A percentile compares a stretch with the other conserved stretches of the same genome.
Conservation (phyloP, 2,113 vertebrate genomes). For the Hippocampus mohnikei region DNA sequence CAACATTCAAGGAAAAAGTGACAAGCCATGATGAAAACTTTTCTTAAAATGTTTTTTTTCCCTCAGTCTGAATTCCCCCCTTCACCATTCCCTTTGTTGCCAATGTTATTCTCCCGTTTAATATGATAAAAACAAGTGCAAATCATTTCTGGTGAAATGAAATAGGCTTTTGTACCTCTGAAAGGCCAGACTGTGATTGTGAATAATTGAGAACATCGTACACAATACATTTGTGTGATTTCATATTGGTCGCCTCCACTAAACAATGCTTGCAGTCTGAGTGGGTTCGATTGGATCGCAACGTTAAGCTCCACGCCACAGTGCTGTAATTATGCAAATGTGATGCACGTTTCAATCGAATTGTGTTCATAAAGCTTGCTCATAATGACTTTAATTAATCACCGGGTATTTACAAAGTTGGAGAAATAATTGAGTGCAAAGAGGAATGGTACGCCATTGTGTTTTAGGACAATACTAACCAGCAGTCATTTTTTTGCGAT, state of each 20-base stretch:
- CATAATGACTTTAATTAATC: conserved; percentile 66
- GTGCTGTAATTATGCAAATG: conserved; percentile 66
- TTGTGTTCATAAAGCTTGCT: conserved; percentile 58
- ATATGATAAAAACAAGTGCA: conserved; percentile 49
- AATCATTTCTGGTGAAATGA: conserved; percentile 56
- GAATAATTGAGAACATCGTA: conserved; percentile 65
- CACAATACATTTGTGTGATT: conserved; percentile 66
- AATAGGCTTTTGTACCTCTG: conserved; percentile 56
- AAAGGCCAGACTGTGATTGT: conserved; percentile 63
- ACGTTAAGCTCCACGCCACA: conserved; percentile 61
- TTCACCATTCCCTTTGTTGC: conserved; percentile 34
- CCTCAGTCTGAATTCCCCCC: conserved; percentile 26
- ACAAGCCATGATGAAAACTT: background rate
- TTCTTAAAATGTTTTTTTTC: conserved; percentile 17
- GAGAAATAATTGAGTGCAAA: conserved; percentile 53
- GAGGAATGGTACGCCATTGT: conserved; percentile 33
- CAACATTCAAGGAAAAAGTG: background rate
- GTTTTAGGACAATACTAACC: too few relatives aligned
- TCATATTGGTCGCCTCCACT: conserved; percentile 60
- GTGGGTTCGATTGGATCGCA: conserved; percentile 66
- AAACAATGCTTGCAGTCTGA: conserved; percentile 61
- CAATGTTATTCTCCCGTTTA: conserved; percentile 43
- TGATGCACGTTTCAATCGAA: conserved; percentile 65
- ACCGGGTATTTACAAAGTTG: conserved; percentile 62
- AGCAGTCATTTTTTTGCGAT: too few relatives aligned